A percentile compares a stretch with the other conserved stretches of the same genome.
Evolutionary conservation across 1,140 invertebrate genomes (phyloP).

Genomic region (Ladona fulva): DNA sequence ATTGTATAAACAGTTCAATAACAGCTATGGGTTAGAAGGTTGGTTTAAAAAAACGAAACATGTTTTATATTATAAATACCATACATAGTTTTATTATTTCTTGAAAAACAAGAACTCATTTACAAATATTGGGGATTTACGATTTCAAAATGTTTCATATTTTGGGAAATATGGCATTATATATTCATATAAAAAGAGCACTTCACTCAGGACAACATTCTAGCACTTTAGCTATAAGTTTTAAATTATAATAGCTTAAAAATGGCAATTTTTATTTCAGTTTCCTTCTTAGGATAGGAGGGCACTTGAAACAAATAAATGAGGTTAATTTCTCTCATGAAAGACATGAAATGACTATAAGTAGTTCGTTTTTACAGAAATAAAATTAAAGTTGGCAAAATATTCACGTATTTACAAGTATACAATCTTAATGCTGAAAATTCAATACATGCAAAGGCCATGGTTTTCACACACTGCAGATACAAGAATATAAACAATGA

Average conservation of each 20-base stretch:
- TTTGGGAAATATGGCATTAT: slow-evolving; percentile 3
- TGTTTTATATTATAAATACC: not conserved
- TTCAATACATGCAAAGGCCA: not conserved
- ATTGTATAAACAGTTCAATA: too few relatives aligned
- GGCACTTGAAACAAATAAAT: slow-evolving; percentile 3
- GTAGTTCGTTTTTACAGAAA: not conserved
- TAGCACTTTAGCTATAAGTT: slow-evolving; percentile 6
- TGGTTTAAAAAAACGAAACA: too few relatives aligned
- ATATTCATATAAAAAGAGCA: slow-evolving; percentile 10
- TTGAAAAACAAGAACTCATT: slow-evolving; percentile 7
- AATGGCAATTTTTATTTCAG: not conserved
- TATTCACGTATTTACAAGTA: not conserved
- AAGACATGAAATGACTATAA: slow-evolving; percentile 3
- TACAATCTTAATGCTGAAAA: slow-evolving; percentile 1
- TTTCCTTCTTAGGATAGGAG: not conserved
- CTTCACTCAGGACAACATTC: slow-evolving; percentile 4
- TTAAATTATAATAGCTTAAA: slow-evolving; percentile 11
- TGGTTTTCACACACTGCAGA: not conserved
- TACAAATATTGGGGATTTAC: slow-evolving; percentile 4
- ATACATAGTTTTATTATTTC: slow-evolving; percentile 11
- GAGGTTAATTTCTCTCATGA: slow-evolving; percentile 5
- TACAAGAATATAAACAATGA: slow-evolving; percentile 7
- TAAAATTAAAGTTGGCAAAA: not conserved
- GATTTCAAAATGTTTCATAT: slow-evolving; percentile 10
- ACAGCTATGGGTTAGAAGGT: too few relatives aligned